Percentiles rank a stretch among this genome's conserved stretches.
These are phyloP conservation scores for Contarinia nasturtii DNA, from an alignment of 1,140 invertebrate species.

Conservation along the genomic window DNA sequence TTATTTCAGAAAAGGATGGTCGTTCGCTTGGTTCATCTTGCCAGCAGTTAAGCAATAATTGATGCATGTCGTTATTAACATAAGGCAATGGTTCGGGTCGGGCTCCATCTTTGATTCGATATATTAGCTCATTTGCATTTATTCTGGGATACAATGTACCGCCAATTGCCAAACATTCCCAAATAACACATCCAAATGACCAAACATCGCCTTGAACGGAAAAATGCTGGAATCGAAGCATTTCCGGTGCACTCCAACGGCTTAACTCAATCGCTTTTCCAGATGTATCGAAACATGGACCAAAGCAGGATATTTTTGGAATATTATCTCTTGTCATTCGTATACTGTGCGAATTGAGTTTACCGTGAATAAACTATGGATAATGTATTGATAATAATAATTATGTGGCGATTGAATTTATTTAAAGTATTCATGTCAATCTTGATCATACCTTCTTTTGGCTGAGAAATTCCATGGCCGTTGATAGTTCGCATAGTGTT, in stretches of 20 bases:
- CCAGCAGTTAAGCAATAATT: conserved; percentile 70
- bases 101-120: conserved; percentile 42
- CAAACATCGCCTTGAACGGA: conserved; percentile 57
- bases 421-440: conserved; percentile 4
- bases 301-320: conserved; percentile 11
- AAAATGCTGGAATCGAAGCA: conserved; percentile 41
- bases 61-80: conserved; percentile 57
- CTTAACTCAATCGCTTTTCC: conserved; percentile 39
- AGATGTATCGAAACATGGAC: conserved; percentile 18
- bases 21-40: conserved; percentile 61
- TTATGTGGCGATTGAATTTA: not conserved
- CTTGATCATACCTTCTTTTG: conserved; percentile 26
- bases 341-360: conserved; percentile 52
- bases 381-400: not conserved
- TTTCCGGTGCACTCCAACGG: conserved; percentile 59
- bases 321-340: conserved; percentile 24
- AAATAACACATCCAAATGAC: conserved; percentile 62
- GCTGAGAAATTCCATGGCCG: conserved; percentile 44
- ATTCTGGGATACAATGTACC: conserved; percentile 51
- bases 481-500: conserved; percentile 31
- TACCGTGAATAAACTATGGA: conserved; percentile 45
- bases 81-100: conserved; percentile 50
- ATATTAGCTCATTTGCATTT: conserved; percentile 35
- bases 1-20: conserved; percentile 42
- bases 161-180: conserved; percentile 45